Base-by-base conservation (phyloP, 2,888 invertebrate species). In the Scaptomyza flava region DNA sequence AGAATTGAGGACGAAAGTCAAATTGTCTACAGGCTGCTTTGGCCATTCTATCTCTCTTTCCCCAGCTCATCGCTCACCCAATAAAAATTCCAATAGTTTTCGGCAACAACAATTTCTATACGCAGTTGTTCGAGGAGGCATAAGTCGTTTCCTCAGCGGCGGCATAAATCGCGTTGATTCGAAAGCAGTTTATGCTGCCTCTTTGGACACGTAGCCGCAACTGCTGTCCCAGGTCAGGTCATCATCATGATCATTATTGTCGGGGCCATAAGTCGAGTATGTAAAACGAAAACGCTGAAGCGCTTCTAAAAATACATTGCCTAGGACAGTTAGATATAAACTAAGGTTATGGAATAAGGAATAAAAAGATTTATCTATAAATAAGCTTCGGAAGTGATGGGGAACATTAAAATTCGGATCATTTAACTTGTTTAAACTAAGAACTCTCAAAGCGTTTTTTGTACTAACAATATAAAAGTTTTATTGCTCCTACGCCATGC, bases 1-100 rank as follows among this genome's bases (percentile, higher is more conserved):
- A 63, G 75, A 83, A 81, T 86, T 68, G 79, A 71, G 81, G 81
- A 73, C 87, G 84, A 79, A 59, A 84, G 87, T 86, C 81, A 71
- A 73, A 50, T 68, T 75, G 81, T 86, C 81, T 81, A 72, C 83
- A 57, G 58, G 17, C 45, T 53, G 34, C 34, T 34, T 34, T 41
- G 20, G 23, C 20, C 23, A n/a, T 27, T 27, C 23, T 23, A 4
- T 20, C 20, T 36, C 20, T 50, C 33, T 8, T 8, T 14, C 3
- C 31, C 31, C 31, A 31, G 7, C 31, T 7, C 31, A 31, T 31
- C 9, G 31, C 23, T 36, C 43, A 31, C 47, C 45, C 54, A 23
- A 52, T 61, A 75, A 68, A 77, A 69, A 81, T 68, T 60, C 68
- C 70, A 79, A 87, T 87, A 81, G 65, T 85, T 87, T 68, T 9